Percentiles rank a stretch among this genome's conserved stretches.
Evolutionary conservation across 2,797 vertebrate species (phyloP).

Genomic region (Petrocephalus schoutedeni): DNA sequence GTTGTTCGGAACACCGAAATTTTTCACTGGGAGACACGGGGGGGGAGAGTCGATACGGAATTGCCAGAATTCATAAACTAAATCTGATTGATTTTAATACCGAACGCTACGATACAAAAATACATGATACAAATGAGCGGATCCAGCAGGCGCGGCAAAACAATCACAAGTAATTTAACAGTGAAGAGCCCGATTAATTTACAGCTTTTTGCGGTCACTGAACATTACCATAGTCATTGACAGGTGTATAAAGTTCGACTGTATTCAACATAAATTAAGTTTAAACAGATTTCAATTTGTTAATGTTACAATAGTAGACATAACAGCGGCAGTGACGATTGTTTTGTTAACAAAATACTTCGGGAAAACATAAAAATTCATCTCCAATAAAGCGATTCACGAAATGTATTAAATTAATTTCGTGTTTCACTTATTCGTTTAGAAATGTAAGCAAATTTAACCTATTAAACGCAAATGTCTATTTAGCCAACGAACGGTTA

Average conservation of each 20-base stretch:
- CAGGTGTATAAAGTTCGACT: slow-evolving; percentile 1
- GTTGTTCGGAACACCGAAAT: slow-evolving; percentile 13
- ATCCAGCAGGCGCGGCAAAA: neutral
- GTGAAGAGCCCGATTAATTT: neutral
- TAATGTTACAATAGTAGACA: neutral
- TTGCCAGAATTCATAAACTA: neutral
- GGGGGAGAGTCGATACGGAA: neutral
- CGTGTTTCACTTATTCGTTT: neutral
- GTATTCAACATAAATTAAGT: neutral
- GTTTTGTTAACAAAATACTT: neutral
- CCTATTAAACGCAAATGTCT: neutral
- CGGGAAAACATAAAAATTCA: neutral
- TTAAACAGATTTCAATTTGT: neutral
- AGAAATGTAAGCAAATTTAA: neutral
- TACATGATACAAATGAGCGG: neutral
- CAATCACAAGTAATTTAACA: neutral
- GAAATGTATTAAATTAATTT: neutral
- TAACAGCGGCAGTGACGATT: neutral
- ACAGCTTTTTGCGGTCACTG: neutral
- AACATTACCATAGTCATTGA: neutral
- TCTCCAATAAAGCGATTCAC: neutral
- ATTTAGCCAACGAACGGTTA: neutral
- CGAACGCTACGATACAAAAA: neutral
- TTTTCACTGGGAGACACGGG: neutral
- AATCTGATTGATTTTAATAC: neutral